A percentile compares a stretch with the other conserved stretches of the same genome.
phyloP scores from a whole-genome alignment of 2,888 invertebrate genomes.

The Dryococelus australis region DNA sequence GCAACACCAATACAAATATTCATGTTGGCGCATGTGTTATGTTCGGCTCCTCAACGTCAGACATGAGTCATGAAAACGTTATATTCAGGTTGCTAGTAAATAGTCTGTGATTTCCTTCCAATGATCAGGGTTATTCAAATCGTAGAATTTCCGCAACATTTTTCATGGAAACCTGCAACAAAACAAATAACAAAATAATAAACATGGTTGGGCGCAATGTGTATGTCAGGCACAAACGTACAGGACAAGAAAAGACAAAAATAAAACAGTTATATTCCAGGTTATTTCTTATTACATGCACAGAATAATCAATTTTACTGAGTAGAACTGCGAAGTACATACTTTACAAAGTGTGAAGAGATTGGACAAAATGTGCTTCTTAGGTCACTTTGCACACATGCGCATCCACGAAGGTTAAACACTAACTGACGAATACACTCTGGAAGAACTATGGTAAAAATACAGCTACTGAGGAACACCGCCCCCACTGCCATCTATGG shows the following conservation, averaged over 20 bases:
- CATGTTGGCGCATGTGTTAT: too few relatives aligned
- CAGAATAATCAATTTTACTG: neutral
- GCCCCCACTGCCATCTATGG: neutral
- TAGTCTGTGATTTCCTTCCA: neutral
- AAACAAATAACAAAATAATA: neutral
- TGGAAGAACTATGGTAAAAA: neutral
- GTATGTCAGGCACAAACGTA: neutral
- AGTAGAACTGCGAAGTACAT: neutral
- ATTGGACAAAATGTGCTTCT: neutral
- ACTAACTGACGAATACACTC: neutral
- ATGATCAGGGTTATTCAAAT: neutral
- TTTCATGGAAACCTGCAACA: slow-evolving; percentile 19
- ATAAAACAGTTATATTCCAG: neutral
- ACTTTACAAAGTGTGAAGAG: neutral
- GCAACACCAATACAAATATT: too few relatives aligned
- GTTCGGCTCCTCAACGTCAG: too few relatives aligned
- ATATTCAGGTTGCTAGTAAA: neutral
- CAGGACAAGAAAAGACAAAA: neutral
- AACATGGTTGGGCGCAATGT: neutral
- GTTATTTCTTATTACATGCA: neutral
- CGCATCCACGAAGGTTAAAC: neutral
- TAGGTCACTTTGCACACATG: neutral
- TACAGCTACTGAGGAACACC: neutral
- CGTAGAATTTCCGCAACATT: neutral
- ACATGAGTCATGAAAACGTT: too few relatives aligned